phyloP scores from a whole-genome alignment of 2,888 invertebrate species.

The Parnassius smintheus region DNA sequence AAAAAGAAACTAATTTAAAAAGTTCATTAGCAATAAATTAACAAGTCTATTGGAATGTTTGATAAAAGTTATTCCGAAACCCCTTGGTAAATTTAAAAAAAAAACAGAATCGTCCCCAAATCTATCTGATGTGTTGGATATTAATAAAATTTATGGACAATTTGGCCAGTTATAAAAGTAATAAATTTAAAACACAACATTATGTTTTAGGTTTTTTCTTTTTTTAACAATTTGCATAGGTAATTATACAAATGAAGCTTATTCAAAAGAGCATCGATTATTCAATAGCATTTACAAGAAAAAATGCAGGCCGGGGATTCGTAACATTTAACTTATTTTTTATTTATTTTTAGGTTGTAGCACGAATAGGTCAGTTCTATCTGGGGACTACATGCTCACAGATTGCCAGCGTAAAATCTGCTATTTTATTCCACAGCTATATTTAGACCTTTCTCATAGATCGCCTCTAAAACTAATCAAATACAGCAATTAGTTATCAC shows the following conservation, averaged over 20 bases:
- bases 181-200: too few relatives aligned
- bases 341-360: too few relatives aligned
- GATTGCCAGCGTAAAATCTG: too few relatives aligned
- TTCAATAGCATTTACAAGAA: too few relatives aligned
- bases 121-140: slow-evolving; percentile 4
- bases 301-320: too few relatives aligned
- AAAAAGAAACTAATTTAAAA: slow-evolving; percentile 6
- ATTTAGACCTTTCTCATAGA: too few relatives aligned
- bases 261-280: not conserved
- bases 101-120: slow-evolving; percentile 6
- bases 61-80: slow-evolving; percentile 12
- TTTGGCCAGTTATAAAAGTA: too few relatives aligned
- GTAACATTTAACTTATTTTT: too few relatives aligned
- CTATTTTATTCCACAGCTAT: too few relatives aligned
- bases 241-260: not conserved
- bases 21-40: slow-evolving; percentile 13
- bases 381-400: too few relatives aligned
- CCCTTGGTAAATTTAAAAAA: not conserved
- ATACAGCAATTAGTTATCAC: not conserved
- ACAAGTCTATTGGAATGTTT: not conserved
- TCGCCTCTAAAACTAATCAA: not conserved
- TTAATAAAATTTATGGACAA: slow-evolving; percentile 6
- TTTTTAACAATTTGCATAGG: not conserved
- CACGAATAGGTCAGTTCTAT: too few relatives aligned
- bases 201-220: not conserved